Evolutionary conservation across 2,888 invertebrate species (phyloP), one percentile per base, ranked within the genome.

Genomic region (Dicycla oo): DNA sequence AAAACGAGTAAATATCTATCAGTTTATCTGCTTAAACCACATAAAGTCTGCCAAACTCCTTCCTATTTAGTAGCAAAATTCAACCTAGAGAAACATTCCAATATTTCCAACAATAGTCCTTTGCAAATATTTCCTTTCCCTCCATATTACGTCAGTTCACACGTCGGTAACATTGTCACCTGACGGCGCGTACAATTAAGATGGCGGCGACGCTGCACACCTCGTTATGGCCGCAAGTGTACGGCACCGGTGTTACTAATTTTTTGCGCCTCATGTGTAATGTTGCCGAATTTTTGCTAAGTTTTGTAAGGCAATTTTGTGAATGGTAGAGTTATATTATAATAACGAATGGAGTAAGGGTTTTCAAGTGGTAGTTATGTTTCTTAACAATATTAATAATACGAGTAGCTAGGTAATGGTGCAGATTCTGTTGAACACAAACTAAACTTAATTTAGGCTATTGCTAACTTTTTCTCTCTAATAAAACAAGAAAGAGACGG

Each of bases 181-280:
- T 58, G 65, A 56, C 58, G 54, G 47, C 54, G 54, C n/a, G 53
- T 26, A 80, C 68, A 82, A 80, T 80, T 80, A 80, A 65, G 74
- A 53, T 60, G 72, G 56, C 45, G 67, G 30, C 73, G 73, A 47
- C 40, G 51, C 18, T 64, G 82, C 26, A 63, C 51, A 79, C 73
- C 72, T 79, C 78, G 78, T 79, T 79, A 82, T 20, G 38, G 49
- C 68, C 53, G 11, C 58, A 58, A 79, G 80, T 73, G 83, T 79
- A 60, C 51, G 47, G 20, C 47, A 7, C 53, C 30, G 18, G 54
- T 54, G 68, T 51, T 61, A n/a, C 47, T 65, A 54, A 68, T 40
- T 78, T 73, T 68, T 66, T 58, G 54, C 30, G 40, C 62, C 57
- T 23, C 53, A 30, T 23, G 57, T 82, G 82, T 78, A 78, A 72